phyloP scores from a whole-genome alignment of 2,113 vertebrate genomes.

The Pyrgilauda ruficollis region DNA sequence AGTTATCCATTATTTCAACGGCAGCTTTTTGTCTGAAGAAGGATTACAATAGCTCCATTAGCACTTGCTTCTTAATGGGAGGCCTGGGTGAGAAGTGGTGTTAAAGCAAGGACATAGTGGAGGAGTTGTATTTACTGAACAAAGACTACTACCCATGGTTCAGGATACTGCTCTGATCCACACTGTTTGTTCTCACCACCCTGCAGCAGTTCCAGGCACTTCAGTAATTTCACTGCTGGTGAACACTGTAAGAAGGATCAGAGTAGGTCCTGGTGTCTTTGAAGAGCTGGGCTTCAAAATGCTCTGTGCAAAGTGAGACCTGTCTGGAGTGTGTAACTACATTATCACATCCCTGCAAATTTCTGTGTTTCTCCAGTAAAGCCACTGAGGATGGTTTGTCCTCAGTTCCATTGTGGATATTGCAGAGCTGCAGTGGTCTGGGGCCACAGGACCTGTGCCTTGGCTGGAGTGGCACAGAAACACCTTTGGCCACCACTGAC shows the following conservation, averaged over 20 bases:
- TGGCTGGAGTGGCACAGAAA: too few relatives aligned
- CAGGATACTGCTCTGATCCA: background rate
- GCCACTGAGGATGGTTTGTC: accelerated
- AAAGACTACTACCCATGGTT: background rate
- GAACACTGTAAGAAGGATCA: background rate
- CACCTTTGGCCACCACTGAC: background rate
- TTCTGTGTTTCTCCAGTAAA: background rate
- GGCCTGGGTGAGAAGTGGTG: background rate
- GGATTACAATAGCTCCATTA: conserved; percentile 2
- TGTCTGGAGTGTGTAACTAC: background rate
- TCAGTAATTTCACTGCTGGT: background rate
- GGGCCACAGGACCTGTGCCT: background rate
- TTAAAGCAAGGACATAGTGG: background rate
- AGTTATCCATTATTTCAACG: background rate
- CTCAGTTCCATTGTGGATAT: background rate
- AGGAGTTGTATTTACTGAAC: background rate
- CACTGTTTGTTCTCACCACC: background rate
- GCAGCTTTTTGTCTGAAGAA: background rate
- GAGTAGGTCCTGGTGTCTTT: background rate
- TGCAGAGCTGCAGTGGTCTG: background rate
- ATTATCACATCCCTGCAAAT: background rate
- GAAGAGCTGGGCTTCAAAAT: conserved; percentile 23
- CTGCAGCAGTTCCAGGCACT: background rate
- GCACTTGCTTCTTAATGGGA: background rate
- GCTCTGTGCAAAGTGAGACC: background rate